phyloP scores from a whole-genome alignment of 2,888 invertebrate genomes.

The Drosophila helvetica region DNA sequence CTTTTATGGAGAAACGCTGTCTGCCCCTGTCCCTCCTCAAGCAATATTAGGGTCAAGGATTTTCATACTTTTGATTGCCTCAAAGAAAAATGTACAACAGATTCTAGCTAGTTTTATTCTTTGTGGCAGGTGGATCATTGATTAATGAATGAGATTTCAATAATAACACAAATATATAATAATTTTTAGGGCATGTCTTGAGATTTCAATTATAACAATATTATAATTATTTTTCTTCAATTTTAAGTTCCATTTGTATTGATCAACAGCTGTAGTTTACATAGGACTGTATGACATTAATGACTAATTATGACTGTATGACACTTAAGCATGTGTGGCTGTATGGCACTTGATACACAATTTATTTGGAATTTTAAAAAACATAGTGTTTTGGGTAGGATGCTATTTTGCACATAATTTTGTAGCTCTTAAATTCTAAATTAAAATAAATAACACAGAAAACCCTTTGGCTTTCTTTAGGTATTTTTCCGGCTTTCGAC shows the following conservation, averaged over 20 bases:
- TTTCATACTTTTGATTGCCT: conserved; percentile 46
- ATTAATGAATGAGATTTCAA: neutral
- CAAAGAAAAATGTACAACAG: conserved; percentile 24
- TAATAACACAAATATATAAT: neutral
- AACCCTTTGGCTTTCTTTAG: too few species aligned
- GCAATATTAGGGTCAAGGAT: conserved; percentile 65
- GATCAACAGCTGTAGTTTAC: neutral
- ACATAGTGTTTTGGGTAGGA: too few species aligned
- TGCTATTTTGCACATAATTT: too few species aligned
- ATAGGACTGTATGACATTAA: too few species aligned
- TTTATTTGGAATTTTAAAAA: too few species aligned
- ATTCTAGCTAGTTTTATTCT: conserved; percentile 13
- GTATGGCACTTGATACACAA: too few species aligned
- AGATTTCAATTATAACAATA: neutral
- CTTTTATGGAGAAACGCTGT: conserved; percentile 44
- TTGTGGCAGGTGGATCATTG: conserved; percentile 4
- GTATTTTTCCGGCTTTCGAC: too few species aligned
- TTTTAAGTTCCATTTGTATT: neutral
- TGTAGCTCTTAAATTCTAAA: too few species aligned
- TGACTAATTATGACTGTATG: too few species aligned
- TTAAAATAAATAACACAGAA: too few species aligned
- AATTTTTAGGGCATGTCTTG: neutral
- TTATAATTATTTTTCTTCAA: neutral
- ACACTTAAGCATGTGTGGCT: too few species aligned
- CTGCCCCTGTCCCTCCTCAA: conserved; percentile 4